These are phyloP conservation scores for Brenthis ino DNA, from an alignment of 2,888 invertebrate species.

Conservation along the genomic window DNA sequence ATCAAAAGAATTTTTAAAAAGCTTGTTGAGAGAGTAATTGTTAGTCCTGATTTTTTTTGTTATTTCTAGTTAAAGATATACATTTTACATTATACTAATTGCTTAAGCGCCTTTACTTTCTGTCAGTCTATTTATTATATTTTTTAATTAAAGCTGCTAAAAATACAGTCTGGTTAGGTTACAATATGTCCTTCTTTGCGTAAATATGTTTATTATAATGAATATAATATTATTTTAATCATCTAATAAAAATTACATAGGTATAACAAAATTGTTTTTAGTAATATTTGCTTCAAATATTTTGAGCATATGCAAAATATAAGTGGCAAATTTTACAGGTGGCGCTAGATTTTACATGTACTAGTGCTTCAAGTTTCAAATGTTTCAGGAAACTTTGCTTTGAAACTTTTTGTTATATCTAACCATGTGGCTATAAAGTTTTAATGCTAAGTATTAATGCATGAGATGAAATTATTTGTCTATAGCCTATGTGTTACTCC, in stretches of 20 bases:
- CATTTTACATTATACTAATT: conserved; percentile 12
- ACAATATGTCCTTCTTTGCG: no score
- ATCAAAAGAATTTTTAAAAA: conserved; percentile 11
- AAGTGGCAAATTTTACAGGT: conserved; percentile 20
- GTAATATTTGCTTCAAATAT: no score
- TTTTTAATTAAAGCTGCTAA: no score
- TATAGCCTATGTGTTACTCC: no score
- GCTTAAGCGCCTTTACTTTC: not conserved
- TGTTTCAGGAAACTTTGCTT: conserved; percentile 3
- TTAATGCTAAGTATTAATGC: no score
- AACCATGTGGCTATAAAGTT: conserved; percentile 5
- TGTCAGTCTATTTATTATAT: no score
- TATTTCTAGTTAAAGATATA: conserved; percentile 4
- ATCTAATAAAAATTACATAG: no score
- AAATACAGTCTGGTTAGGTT: not conserved
- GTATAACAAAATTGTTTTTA: no score
- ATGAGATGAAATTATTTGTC: no score
- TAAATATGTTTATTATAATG: no score
- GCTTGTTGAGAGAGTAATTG: conserved; percentile 6
- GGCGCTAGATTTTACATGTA: conserved; percentile 13
- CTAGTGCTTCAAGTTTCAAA: conserved; percentile 11
- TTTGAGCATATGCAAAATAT: not conserved
- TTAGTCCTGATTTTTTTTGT: conserved; percentile 9
- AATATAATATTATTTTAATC: no score
- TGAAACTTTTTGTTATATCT: conserved; percentile 3